Percentiles rank a stretch among this genome's conserved stretches.
Conservation (phyloP, 1,140 invertebrate species). For the Eueides isabella region DNA sequence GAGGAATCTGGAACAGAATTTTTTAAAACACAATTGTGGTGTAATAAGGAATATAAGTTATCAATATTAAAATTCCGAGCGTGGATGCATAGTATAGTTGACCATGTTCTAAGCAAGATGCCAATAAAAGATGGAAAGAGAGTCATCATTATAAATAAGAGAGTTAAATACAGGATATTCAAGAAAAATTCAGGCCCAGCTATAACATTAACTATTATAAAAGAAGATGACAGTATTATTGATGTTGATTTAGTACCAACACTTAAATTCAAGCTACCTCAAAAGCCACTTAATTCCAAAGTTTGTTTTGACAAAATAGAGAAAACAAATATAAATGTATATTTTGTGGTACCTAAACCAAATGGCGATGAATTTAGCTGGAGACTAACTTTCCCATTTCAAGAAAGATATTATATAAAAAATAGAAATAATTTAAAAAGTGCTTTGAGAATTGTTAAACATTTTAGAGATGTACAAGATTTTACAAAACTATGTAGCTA, state of each 20-base stretch:
- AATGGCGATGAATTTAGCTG: slow-evolving; percentile 51
- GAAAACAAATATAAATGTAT: slow-evolving; percentile 38
- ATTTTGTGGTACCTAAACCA: slow-evolving; percentile 61
- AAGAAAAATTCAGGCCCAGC: slow-evolving; percentile 55
- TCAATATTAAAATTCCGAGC: slow-evolving; percentile 50
- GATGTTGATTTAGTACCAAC: slow-evolving; percentile 60
- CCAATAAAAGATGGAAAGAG: slow-evolving; percentile 41
- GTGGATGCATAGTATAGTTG: slow-evolving; percentile 59
- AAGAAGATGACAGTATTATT: slow-evolving; percentile 44
- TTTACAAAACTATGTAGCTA: slow-evolving; percentile 58
- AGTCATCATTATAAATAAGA: slow-evolving; percentile 46
- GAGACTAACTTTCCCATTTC: slow-evolving; percentile 58
- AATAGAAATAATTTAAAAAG: slow-evolving; percentile 56
- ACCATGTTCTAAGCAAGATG: slow-evolving; percentile 45
- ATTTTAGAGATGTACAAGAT: slow-evolving; percentile 53
- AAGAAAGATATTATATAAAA: slow-evolving; percentile 49
- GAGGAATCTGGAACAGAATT: slow-evolving; percentile 45
- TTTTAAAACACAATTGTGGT: slow-evolving; percentile 52
- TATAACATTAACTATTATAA: slow-evolving; percentile 50
- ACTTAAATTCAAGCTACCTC: slow-evolving; percentile 51
- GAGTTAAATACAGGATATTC: slow-evolving; percentile 37
- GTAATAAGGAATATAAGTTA: slow-evolving; percentile 45
- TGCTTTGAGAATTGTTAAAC: slow-evolving; percentile 50
- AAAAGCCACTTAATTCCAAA: slow-evolving; percentile 41
- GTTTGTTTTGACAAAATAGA: slow-evolving; percentile 46